These are phyloP conservation scores for Crenichthys baileyi DNA, from an alignment of 2,797 vertebrate genomes.

Conservation along the genomic window DNA sequence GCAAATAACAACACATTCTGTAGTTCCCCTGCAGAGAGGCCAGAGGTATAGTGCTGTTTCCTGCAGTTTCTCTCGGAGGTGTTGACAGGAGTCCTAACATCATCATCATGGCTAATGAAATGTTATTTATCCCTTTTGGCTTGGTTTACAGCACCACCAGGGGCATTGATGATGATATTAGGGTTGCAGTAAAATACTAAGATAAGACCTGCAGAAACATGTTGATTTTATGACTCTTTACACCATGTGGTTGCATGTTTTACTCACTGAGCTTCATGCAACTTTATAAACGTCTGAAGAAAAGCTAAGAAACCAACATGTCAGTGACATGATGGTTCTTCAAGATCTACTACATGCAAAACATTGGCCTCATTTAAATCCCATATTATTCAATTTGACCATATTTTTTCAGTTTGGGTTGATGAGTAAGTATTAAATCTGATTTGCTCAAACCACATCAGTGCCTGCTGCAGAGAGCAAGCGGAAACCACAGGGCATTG, in stretches of 20 bases:
- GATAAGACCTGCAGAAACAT: constrained; percentile 26
- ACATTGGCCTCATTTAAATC: constrained; percentile 1
- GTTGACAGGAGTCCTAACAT: constrained; percentile 74
- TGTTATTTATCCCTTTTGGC: constrained; percentile 35
- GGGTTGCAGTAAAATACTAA: constrained; percentile 15
- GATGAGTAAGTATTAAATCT: constrained; percentile 41
- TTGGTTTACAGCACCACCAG: constrained; percentile 23
- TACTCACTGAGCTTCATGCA: background rate
- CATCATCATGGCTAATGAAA: constrained; percentile 68
- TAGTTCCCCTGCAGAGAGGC: constrained; percentile 29
- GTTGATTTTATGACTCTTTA: constrained; percentile 27
- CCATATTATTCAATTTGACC: constrained; percentile 20
- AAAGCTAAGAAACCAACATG: background rate
- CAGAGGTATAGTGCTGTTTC: constrained; percentile 27
- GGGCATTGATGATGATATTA: constrained; percentile 22
- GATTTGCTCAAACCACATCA: constrained; percentile 59
- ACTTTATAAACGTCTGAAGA: background rate
- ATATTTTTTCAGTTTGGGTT: constrained; percentile 13
- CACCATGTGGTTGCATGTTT: background rate
- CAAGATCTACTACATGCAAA: background rate
- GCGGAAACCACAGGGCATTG: constrained; percentile 58
- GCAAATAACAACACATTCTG: constrained; percentile 36
- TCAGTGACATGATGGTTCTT: constrained; percentile 2
- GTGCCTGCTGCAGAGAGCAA: constrained; percentile 44
- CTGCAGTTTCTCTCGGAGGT: constrained; percentile 46